Evolutionary conservation across 2,113 vertebrate species (phyloP).

Genomic region (Oryzias javanicus): DNA sequence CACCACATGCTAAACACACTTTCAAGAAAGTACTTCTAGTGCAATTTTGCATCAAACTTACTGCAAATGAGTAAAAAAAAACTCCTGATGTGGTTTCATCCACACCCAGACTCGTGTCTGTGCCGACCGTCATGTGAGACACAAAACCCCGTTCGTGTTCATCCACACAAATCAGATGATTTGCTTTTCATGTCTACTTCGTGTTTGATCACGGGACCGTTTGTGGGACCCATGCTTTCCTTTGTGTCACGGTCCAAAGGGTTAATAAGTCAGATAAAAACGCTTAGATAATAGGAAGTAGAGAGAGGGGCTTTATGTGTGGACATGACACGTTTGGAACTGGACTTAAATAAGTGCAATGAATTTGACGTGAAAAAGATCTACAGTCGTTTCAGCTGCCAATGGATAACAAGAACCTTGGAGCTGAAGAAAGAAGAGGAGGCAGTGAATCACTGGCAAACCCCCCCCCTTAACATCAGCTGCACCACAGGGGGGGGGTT

Average conservation of each 20-base stretch:
- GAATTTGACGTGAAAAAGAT: not conserved
- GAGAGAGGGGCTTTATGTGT: slow-evolving; percentile 4
- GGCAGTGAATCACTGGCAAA: slow-evolving; percentile 3
- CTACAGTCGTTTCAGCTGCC: not conserved
- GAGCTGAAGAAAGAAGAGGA: not conserved
- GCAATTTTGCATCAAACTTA: too few species aligned
- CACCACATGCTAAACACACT: too few species aligned
- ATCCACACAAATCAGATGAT: not conserved
- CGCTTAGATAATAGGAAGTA: slow-evolving; percentile 7
- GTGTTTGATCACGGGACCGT: not conserved
- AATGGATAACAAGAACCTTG: not conserved
- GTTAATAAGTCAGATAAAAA: slow-evolving; percentile 7
- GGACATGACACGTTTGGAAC: not conserved
- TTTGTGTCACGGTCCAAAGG: slow-evolving; percentile 9
- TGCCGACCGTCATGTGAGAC: not conserved
- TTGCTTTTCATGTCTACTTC: not conserved
- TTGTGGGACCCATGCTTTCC: not conserved
- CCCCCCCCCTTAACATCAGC: slow-evolving; percentile 15
- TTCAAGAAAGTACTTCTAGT: too few species aligned
- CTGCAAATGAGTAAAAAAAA: too few species aligned
- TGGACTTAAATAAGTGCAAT: slow-evolving; percentile 3
- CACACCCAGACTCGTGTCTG: too few species aligned
- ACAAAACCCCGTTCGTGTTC: not conserved
- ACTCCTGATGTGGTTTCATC: too few species aligned
- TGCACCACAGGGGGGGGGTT: slow-evolving; percentile 39